Percentiles rank a stretch among this genome's conserved stretches.
Evolutionary conservation across 2,888 invertebrate species (phyloP).

Genomic region (Eupeodes latifasciatus): DNA sequence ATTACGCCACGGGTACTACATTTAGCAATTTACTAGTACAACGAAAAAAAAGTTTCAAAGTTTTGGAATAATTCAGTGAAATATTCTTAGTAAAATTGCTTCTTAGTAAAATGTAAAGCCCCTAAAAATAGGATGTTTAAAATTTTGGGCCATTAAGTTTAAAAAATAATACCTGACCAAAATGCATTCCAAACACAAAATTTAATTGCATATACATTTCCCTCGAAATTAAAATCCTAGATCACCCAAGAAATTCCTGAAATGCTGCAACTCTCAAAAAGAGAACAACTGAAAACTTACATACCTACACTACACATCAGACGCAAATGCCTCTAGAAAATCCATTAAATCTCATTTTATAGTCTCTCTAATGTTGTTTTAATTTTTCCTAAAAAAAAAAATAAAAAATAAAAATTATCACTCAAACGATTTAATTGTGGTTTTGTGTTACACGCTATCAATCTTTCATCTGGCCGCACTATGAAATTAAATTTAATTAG

Average conservation of each 20-base stretch:
- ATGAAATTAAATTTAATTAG: conserved; percentile 71
- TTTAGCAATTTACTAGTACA: too few species aligned
- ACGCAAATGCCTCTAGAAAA: conserved; percentile 3
- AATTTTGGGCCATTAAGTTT: too few species aligned
- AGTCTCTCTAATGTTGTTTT: conserved; percentile 29
- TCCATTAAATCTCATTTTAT: conserved; percentile 35
- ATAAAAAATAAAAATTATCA: conserved; percentile 31
- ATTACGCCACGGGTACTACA: too few species aligned
- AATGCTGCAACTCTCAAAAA: not conserved
- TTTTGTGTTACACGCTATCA: conserved; percentile 38
- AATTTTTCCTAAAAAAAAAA: conserved; percentile 32
- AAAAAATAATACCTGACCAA: too few species aligned
- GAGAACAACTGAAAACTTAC: too few species aligned
- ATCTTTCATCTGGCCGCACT: conserved; percentile 62
- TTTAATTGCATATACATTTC: not conserved
- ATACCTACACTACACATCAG: too few species aligned
- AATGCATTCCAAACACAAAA: too few species aligned
- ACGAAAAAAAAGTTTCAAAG: too few species aligned
- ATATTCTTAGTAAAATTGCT: too few species aligned
- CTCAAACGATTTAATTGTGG: conserved; percentile 53
- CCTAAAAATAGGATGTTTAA: too few species aligned
- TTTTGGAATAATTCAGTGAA: too few species aligned
- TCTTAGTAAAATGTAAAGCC: too few species aligned
- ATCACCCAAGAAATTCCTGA: conserved; percentile 55
- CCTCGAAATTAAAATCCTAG: conserved; percentile 24